Evolutionary conservation across 1,140 invertebrate species (phyloP), one percentile per base, ranked within the genome.

Genomic region (Penaeus chinensis): DNA sequence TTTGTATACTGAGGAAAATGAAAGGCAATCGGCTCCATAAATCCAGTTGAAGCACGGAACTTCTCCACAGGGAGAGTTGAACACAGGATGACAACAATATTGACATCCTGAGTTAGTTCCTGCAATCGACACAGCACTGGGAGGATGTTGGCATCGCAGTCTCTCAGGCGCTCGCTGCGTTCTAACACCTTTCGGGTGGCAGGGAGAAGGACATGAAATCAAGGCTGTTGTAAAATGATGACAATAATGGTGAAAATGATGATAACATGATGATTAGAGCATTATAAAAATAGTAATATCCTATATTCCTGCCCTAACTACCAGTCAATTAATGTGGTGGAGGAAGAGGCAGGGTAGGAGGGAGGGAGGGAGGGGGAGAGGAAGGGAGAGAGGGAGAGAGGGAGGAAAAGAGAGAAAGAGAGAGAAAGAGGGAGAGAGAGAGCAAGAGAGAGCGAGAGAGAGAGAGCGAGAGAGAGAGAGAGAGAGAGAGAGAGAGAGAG

Each of bases 1-100:
- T 95, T 95, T 22, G 93, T 95, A 91, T 98, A 98, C 90, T 97
- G 96, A 0, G 96, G 94, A 92, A 97, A 97, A 91, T 95, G 94
- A 20, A 98, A 90, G 85, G 94, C 94, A 47, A 97, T 94, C 0
- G 96, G 95, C 88, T 96, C 95, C n/a, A 93, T 92, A 7, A 95
- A 92, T n/a, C 95, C 95, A 42, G 94, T 94, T 91, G 95, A 95
- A 37, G 93, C 93, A 89, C 94, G 93, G 91, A 95, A 97, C 91
- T 97, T 97, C 90, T 97, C 96, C 92, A 96, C 96, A 37, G 95
- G 92, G 63, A 98, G 93, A 91, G 96, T 95, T 4, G 95, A 96
- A 47, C 96, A 92, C 32, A 98, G 94, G 81, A 98, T 93, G 8
- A 95, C 94, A 90, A 95, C 96, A 37, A 98, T 91, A 91, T 96